Base-by-base conservation (phyloP, 2,113 vertebrate species). In the Pundamilia nyererei region DNA sequence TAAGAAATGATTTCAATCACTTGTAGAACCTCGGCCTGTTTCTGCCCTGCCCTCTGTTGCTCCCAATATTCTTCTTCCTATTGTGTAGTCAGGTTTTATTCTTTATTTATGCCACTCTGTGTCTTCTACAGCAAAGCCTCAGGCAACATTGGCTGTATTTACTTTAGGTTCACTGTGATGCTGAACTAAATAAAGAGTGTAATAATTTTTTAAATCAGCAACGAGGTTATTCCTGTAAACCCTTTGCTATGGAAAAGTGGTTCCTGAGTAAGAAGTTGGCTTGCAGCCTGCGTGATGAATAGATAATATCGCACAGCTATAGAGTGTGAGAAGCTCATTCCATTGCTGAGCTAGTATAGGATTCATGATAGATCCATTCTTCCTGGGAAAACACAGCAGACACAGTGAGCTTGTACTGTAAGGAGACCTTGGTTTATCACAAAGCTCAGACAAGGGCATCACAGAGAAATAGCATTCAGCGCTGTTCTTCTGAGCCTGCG, bases 1-100 rank as follows among this genome's bases (percentile, higher is more conserved):
- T 81, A 87, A 60, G 86, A 81, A 91, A 90, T 84, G 17, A 91
- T 93, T 93, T 91, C 81, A 88, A 80, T 92, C 89, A 88, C 80
- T 91, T 90, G n/a, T 77, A 80, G 35, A 80, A 87, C 79, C 85
- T 79, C 26, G 5, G 53, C 13, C 54, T 79, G 56, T 89, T 87
- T 87, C 60, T 60, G 14, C 54, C 29, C n/a, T 62, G 62, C 13
- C 83, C 81, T 87, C 56, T 29, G 79, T 65, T 86, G 89, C 85
- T 90, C 17, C 79, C 72, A 92, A 85, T 89, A 88, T 82, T 84
- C 51, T 42, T 88, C 45, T 81, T 55, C 53, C 53, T 55, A 33
- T 60, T 29, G 35, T 72, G 6, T 86, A 26, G 49, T 92, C 21
- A 72, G 24, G n/a, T 85, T 85, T 79, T 81, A 53, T 87, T 88